phyloP scores from a whole-genome alignment of 1,140 invertebrate species.

The Bombus picipes region DNA sequence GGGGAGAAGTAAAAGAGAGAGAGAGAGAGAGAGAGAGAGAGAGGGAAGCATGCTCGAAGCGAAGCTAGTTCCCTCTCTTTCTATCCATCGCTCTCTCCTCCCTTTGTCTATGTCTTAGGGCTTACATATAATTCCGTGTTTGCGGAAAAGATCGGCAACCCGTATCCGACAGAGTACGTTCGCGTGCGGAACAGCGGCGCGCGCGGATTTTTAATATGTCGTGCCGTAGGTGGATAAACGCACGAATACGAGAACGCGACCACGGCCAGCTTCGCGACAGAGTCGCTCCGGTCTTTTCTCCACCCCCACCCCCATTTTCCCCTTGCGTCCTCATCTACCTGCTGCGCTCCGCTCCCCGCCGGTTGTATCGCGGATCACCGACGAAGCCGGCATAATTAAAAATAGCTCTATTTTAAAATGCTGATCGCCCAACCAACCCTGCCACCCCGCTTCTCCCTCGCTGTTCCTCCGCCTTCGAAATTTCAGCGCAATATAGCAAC shows the following conservation, averaged over 20 bases:
- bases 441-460: background rate
- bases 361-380: constrained; percentile 60
- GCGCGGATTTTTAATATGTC: constrained; percentile 80
- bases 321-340: background rate
- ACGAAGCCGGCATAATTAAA: constrained; percentile 71
- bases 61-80: background rate
- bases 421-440: constrained; percentile 52
- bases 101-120: constrained; percentile 82
- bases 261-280: constrained; percentile 22
- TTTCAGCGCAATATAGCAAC: constrained; percentile 20
- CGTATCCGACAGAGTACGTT: constrained; percentile 35
- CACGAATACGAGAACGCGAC: constrained; percentile 44
- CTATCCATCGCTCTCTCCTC: constrained; percentile 24
- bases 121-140: constrained; percentile 82
- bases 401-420: constrained; percentile 75
- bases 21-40: background rate
- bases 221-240: constrained; percentile 61
- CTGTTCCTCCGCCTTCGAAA: background rate
- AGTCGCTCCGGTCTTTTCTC: constrained; percentile 6
- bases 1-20: background rate
- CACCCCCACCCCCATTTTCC: background rate
- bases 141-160: constrained; percentile 77
- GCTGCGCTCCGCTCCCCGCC: background rate
- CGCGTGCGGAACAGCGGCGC: constrained; percentile 1
- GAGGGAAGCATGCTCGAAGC: too few species aligned